phyloP scores from a whole-genome alignment of 2,888 invertebrate species.

The Ennomos erosarius region DNA sequence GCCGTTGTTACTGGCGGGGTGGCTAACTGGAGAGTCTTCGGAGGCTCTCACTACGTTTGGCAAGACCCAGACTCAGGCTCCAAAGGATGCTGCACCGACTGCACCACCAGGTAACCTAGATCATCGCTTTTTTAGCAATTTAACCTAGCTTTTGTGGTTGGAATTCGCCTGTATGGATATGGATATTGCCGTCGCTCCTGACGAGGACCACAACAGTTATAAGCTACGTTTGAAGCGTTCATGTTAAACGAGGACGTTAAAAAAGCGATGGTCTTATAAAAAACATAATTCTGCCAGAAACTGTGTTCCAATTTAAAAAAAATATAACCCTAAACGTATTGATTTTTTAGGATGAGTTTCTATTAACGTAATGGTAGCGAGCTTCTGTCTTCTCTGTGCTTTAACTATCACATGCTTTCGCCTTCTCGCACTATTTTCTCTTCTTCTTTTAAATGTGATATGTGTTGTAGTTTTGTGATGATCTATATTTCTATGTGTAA shows the following conservation, averaged over 20 bases:
- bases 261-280: too few species aligned
- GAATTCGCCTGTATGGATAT: too few species aligned
- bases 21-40: slow-evolving; percentile 79
- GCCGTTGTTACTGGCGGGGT: slow-evolving; percentile 68
- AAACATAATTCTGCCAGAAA: neutral
- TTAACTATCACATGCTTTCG: slow-evolving; percentile 15
- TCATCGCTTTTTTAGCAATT: too few species aligned
- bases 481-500: too few species aligned
- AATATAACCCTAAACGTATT: neutral
- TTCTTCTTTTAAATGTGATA: neutral
- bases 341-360: neutral
- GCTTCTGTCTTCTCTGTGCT: slow-evolving; percentile 24
- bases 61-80: slow-evolving; percentile 86
- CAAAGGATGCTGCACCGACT: slow-evolving; percentile 83
- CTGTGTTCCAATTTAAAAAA: neutral
- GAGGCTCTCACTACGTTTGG: slow-evolving; percentile 89
- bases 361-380: neutral
- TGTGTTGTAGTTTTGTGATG: too few species aligned
- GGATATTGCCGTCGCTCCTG: too few species aligned
- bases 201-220: too few species aligned
- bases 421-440: slow-evolving; percentile 8
- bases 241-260: too few species aligned
- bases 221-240: too few species aligned
- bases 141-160: too few species aligned
- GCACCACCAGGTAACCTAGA: slow-evolving; percentile 81